These are phyloP conservation scores for Eretmochelys imbricata DNA, from an alignment of 2,113 vertebrate genomes.

Conservation along the genomic window DNA sequence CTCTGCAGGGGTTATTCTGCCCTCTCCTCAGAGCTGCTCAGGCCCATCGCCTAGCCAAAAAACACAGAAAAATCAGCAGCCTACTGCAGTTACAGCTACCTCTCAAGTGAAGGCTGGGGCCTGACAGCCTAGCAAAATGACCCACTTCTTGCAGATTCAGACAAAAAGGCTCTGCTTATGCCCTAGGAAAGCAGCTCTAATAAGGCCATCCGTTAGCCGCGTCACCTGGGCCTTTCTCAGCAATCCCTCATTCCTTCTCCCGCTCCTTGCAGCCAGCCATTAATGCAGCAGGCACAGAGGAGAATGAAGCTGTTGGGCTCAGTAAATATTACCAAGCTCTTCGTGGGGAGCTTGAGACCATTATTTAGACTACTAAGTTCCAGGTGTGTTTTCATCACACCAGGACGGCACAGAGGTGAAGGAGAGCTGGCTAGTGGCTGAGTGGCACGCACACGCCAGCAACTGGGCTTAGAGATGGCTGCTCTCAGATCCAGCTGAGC, in stretches of 20 bases:
- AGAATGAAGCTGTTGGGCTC: slow-evolving; percentile 81
- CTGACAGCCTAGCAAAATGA: slow-evolving; percentile 82
- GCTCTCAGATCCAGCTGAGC: background rate
- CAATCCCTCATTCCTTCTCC: slow-evolving; percentile 79
- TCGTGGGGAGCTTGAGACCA: slow-evolving; percentile 63
- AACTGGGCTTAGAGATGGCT: background rate
- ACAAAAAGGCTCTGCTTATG: slow-evolving; percentile 81
- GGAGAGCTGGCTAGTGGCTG: slow-evolving; percentile 38
- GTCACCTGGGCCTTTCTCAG: slow-evolving; percentile 71
- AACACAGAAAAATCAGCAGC: slow-evolving; percentile 56
- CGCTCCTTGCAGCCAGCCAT: slow-evolving; percentile 78
- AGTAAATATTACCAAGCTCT: slow-evolving; percentile 81
- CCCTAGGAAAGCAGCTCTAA: slow-evolving; percentile 83
- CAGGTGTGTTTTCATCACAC: slow-evolving; percentile 76
- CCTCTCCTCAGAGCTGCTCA: background rate
- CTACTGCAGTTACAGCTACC: slow-evolving; percentile 52
- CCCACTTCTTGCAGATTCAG: slow-evolving; percentile 84
- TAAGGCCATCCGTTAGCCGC: slow-evolving; percentile 82
- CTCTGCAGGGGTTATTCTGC: background rate
- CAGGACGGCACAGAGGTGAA: slow-evolving; percentile 69
- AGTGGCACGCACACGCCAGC: background rate
- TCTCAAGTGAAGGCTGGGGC: slow-evolving; percentile 56
- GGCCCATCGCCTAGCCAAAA: background rate
- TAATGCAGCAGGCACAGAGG: slow-evolving; percentile 76
- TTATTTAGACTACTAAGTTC: slow-evolving; percentile 78